Evolutionary conservation across 2,797 vertebrate genomes (phyloP).

Genomic region (Bovichtus variegatus): DNA sequence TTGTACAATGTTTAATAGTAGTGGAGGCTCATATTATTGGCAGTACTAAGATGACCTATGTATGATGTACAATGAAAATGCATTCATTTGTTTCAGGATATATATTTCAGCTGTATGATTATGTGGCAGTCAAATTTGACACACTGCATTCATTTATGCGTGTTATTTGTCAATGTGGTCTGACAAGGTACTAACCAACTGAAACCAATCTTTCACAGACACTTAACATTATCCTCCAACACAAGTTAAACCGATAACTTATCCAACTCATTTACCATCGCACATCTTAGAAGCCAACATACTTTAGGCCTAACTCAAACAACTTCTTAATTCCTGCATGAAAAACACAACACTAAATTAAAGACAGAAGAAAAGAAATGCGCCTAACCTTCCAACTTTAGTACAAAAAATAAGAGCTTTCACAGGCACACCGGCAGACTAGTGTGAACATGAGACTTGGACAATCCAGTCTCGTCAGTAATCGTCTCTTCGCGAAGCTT

Average conservation of each 20-base stretch:
- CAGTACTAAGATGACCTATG: conserved; percentile 7
- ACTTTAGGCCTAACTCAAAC: conserved; percentile 3
- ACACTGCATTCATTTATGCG: background rate
- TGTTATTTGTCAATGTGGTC: conserved; percentile 39
- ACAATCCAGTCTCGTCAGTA: conserved; percentile 3
- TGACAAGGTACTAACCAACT: conserved; percentile 1
- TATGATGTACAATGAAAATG: conserved; percentile 26
- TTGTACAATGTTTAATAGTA: conserved; percentile 78
- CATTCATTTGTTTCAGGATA: conserved; percentile 20
- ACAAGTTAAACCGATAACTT: conserved; percentile 6
- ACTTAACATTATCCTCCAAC: background rate
- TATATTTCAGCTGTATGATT: conserved; percentile 18
- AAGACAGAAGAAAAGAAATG: conserved; percentile 6
- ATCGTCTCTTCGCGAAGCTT: conserved; percentile 25
- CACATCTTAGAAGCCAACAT: background rate
- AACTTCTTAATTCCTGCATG: background rate
- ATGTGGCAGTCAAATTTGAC: background rate
- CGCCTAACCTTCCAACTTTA: conserved; percentile 16
- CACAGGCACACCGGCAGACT: conserved; percentile 47
- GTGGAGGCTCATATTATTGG: conserved; percentile 20
- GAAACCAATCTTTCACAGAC: conserved; percentile 9
- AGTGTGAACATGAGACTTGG: conserved; percentile 4
- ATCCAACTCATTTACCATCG: conserved; percentile 1
- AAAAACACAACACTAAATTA: conserved; percentile 14
- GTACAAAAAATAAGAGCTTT: conserved; percentile 43